Conservation (phyloP, 35 echinoderm and acorn worm species). For the Holothuria glaberrima region DNA sequence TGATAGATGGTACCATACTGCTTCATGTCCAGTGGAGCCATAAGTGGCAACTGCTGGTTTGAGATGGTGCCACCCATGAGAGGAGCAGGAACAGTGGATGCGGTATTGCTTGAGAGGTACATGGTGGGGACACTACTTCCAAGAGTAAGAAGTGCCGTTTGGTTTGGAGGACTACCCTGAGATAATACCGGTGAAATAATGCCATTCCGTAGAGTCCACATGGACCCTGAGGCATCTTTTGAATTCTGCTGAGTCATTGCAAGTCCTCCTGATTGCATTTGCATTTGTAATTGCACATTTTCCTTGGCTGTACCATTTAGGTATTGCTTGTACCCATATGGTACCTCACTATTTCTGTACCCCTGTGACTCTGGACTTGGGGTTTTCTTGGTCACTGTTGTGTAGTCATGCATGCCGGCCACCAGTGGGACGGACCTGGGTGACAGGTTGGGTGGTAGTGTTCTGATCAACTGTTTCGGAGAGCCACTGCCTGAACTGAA, state of each 20-base stretch:
- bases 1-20: conserved; percentile 59
- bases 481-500: conserved; percentile 56
- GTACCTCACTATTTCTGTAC: not conserved
- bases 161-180: conserved; percentile 10
- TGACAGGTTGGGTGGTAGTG: conserved; percentile 52
- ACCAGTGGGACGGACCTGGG: conserved; percentile 62
- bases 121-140: conserved; percentile 7
- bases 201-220: conserved; percentile 31
- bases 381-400: conserved; percentile 58
- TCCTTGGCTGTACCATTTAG: conserved; percentile 13
- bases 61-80: conserved; percentile 7
- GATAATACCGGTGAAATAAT: not conserved
- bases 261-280: conserved; percentile 54
- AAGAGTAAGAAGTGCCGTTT: conserved; percentile 27
- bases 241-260: conserved; percentile 33
- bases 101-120: conserved; percentile 34
- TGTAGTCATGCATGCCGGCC: conserved; percentile 83
- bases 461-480: conserved; percentile 50
- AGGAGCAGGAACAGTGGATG: conserved; percentile 12
- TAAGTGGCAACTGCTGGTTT: conserved; percentile 56
- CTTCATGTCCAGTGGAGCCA: conserved; percentile 78
- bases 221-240: not conserved
- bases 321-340: not conserved
- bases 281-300: conserved; percentile 58
- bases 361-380: not conserved